Percentiles rank a stretch among this genome's conserved stretches.
These are phyloP conservation scores for Labeo catla DNA, from an alignment of 2,113 vertebrate species.

Conservation along the genomic window DNA sequence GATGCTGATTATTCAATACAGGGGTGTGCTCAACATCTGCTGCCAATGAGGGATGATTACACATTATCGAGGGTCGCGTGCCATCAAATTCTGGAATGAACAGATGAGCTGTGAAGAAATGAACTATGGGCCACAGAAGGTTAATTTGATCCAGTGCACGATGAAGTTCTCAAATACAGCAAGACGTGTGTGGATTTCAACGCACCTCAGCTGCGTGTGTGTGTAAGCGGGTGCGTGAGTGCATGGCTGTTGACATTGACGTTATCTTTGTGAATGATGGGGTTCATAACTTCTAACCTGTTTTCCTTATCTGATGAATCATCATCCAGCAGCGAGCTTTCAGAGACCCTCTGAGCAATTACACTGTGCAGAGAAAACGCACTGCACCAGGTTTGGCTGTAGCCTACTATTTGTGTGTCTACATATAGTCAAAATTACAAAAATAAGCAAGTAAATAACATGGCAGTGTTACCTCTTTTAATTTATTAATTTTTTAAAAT, in stretches of 20 bases:
- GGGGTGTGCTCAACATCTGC: slow-evolving; percentile 37
- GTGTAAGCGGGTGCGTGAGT: slow-evolving; percentile 34
- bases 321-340: slow-evolving; percentile 44
- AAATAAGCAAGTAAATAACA: neutral
- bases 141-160: slow-evolving; percentile 41
- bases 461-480: too few relatives aligned
- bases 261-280: slow-evolving; percentile 58
- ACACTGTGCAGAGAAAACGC: slow-evolving; percentile 13
- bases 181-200: slow-evolving; percentile 15
- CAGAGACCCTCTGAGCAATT: slow-evolving; percentile 45
- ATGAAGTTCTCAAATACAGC: slow-evolving; percentile 29
- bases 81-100: slow-evolving; percentile 42
- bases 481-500: too few relatives aligned
- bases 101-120: slow-evolving; percentile 43
- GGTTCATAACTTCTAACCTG: slow-evolving; percentile 61
- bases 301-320: slow-evolving; percentile 60
- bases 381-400: slow-evolving; percentile 23
- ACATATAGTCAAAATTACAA: neutral
- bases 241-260: slow-evolving; percentile 47
- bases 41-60: slow-evolving; percentile 46
- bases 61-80: slow-evolving; percentile 24
- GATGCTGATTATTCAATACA: slow-evolving; percentile 57
- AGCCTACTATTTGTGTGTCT: slow-evolving; percentile 2
- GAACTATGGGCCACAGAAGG: slow-evolving; percentile 44
- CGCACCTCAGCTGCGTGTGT: slow-evolving; percentile 36